Evolutionary conservation across 2,888 invertebrate genomes (phyloP), one percentile per base, ranked within the genome.

Genomic region (Isoperla grammatica): DNA sequence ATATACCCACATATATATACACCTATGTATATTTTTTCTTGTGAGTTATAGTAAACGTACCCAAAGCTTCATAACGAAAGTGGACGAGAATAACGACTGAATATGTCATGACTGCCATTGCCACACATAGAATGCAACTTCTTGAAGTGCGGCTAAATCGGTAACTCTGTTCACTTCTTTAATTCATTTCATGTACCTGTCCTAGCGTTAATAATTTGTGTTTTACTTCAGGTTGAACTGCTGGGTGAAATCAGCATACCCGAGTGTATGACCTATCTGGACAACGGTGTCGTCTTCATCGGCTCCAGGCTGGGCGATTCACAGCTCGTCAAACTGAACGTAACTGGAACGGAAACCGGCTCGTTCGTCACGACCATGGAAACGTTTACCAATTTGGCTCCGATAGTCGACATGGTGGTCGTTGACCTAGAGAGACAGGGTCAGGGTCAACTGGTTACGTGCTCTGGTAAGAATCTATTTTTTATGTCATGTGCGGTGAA

Each of bases 301-400:
- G 99, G 98, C 0, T 97, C 97, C 0, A 84, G 96, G 12, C 81
- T 98, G 56, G 99, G 99, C 0, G 99, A 99, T 75, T 97, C 96
- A 0, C 97, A 98, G 65, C 78, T 99, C 4, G 88, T 99, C 6
- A 88, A 93, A 70, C 79, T 98, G 59, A 90, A 91, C 66, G 86
- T 88, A 0, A 84, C 87, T 62, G 79, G 90, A 0, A 93, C 95
- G 72, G 93, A 93, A 55, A 82, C 80, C 66, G 89, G 89, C 9
- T 92, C 92, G 6, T 97, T 95, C 73, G 93, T 97, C 19, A 88
- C 90, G 67, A 85, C 91, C 0, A 91, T 99, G 88, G 98, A 99
- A 77, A 90, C 88, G 12, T 98, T 95, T 76, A 95, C 95, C 22
- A 98, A 97, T 76, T 80, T 99, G 45, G 98, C 96, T 2, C 98